A percentile compares a stretch with the other conserved stretches of the same genome.
phyloP scores from a whole-genome alignment of 1,140 invertebrate species.

The Heliconius congener region DNA sequence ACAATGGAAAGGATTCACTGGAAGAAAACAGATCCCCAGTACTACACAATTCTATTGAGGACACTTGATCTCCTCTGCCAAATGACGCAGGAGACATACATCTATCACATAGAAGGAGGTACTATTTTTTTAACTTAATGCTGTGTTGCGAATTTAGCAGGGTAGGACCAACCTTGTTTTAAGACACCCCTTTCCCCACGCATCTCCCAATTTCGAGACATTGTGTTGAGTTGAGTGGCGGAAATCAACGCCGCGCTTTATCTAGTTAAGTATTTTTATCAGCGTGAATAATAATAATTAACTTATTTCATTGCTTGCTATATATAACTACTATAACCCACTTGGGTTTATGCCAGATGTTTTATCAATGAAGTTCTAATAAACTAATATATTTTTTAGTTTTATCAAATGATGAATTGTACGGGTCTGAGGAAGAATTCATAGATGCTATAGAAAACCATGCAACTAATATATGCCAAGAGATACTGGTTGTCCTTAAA shows the following conservation, averaged over 20 bases:
- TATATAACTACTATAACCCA: neutral
- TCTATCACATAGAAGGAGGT: constrained; percentile 92
- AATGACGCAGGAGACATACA: constrained; percentile 89
- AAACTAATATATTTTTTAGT: constrained; percentile 83
- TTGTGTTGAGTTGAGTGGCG: too few relatives aligned
- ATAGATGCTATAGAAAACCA: constrained; percentile 90
- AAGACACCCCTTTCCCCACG: too few relatives aligned
- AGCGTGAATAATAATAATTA: too few relatives aligned
- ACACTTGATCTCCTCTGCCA: constrained; percentile 89
- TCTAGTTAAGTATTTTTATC: too few relatives aligned
- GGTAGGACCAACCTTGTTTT: too few relatives aligned
- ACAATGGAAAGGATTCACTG: constrained; percentile 73
- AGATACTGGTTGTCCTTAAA: constrained; percentile 89
- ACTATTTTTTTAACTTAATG: constrained; percentile 21
- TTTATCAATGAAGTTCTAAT: neutral
- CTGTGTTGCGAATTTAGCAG: too few relatives aligned
- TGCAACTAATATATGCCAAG: constrained; percentile 88
- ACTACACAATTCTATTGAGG: constrained; percentile 74
- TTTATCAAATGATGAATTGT: constrained; percentile 96
- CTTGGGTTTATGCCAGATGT: constrained; percentile 10
- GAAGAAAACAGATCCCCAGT: constrained; percentile 70
- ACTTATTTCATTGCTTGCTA: neutral
- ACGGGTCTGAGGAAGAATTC: constrained; percentile 94
- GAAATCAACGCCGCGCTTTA: too few relatives aligned
- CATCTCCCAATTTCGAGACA: too few relatives aligned